phyloP scores from a whole-genome alignment of 2,888 invertebrate species.

The Platerodrilus igneus region DNA sequence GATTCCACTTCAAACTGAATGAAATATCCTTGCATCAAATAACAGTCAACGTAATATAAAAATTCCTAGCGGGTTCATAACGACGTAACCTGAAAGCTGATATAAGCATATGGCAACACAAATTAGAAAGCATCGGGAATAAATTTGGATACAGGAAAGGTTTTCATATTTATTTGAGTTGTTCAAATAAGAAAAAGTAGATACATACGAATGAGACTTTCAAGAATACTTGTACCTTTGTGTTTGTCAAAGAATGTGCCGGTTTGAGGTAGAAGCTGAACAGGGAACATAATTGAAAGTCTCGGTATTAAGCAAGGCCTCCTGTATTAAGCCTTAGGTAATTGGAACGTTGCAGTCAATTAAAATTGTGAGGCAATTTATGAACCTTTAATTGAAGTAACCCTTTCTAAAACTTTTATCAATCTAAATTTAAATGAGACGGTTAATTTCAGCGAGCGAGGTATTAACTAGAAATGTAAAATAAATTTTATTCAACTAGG shows the following conservation, averaged over 20 bases:
- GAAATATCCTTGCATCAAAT: conserved; percentile 21
- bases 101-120: conserved; percentile 24
- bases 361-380: conserved; percentile 14
- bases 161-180: not conserved
- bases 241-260: no score
- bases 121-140: conserved; percentile 19
- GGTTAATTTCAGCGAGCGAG: conserved; percentile 8
- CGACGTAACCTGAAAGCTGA: conserved; percentile 18
- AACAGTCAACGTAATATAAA: conserved; percentile 22
- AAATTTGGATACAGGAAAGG: conserved; percentile 19
- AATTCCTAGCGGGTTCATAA: conserved; percentile 23
- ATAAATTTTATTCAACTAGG: no score
- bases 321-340: conserved; percentile 3
- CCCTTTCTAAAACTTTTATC: conserved; percentile 17
- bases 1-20: no score
- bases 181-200: not conserved
- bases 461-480: no score
- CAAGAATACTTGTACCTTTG: not conserved
- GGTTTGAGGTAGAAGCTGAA: no score
- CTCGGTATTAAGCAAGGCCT: not conserved
- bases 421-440: conserved; percentile 18
- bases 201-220: not conserved
- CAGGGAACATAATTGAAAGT: no score
- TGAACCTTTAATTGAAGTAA: conserved; percentile 18
- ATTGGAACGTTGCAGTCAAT: conserved; percentile 10